phyloP scores from a whole-genome alignment of 2,113 vertebrate genomes.

The Podiceps cristatus region DNA sequence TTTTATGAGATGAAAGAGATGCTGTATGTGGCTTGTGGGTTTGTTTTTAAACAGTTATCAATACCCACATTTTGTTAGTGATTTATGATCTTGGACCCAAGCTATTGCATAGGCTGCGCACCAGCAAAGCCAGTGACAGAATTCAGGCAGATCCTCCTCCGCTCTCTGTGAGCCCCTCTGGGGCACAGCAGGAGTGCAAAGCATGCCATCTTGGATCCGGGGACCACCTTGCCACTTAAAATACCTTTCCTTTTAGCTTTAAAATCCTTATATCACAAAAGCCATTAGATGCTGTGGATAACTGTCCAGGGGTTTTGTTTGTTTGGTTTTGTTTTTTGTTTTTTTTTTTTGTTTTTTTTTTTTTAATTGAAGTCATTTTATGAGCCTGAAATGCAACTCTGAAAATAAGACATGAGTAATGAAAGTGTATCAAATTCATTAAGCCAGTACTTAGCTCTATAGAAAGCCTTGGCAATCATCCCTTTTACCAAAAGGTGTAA shows the following conservation, averaged over 20 bases:
- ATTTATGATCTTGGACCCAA: background rate
- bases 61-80: background rate
- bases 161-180: background rate
- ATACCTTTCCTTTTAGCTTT: conserved; percentile 1
- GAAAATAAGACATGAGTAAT: conserved; percentile 7
- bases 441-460: background rate
- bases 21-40: conserved; percentile 7
- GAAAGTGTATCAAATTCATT: background rate
- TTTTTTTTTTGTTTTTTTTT: background rate
- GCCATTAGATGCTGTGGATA: background rate
- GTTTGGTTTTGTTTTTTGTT: background rate
- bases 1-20: background rate
- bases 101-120: background rate
- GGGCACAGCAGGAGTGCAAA: background rate
- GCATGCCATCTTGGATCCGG: background rate
- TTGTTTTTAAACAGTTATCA: background rate
- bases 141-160: background rate
- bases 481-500: conserved; percentile 66
- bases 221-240: background rate
- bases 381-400: conserved; percentile 15
- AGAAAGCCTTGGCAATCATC: conserved; percentile 64
- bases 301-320: background rate
- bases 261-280: background rate
- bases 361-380: background rate
- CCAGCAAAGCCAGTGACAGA: background rate